These are phyloP conservation scores for Carapus acus DNA, from an alignment of 2,797 vertebrate species.

Conservation along the genomic window DNA sequence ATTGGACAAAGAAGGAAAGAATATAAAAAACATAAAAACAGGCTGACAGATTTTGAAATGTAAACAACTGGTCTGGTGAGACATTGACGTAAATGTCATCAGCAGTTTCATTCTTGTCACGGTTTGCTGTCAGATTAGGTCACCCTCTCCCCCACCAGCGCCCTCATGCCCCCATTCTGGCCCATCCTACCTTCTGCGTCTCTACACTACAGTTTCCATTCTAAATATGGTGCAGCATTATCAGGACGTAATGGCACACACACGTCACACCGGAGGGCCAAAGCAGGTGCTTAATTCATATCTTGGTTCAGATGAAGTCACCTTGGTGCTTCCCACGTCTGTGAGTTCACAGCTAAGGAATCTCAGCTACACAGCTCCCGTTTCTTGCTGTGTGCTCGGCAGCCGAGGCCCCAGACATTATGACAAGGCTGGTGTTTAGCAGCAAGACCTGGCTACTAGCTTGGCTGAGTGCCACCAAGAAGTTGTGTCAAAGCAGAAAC, in stretches of 20 bases:
- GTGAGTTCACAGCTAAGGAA: slow-evolving; percentile 52
- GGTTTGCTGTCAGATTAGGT: slow-evolving; percentile 15
- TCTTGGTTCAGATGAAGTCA: not conserved
- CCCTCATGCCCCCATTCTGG: not conserved
- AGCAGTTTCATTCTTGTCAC: slow-evolving; percentile 45
- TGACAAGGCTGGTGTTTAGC: slow-evolving; percentile 25
- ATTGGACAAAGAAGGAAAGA: too few species aligned
- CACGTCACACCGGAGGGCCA: slow-evolving; percentile 7
- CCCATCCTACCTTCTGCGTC: too few species aligned
- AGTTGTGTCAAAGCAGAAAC: not conserved
- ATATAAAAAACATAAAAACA: too few species aligned
- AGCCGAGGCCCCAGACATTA: slow-evolving; percentile 1
- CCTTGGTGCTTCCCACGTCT: slow-evolving; percentile 17
- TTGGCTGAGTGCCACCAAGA: not conserved
- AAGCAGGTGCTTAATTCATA: slow-evolving; percentile 35
- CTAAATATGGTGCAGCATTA: slow-evolving; percentile 54
- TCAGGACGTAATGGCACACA: not conserved
- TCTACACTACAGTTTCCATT: slow-evolving; percentile 49
- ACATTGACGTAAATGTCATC: slow-evolving; percentile 33
- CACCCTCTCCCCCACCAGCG: not conserved
- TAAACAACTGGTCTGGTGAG: too few species aligned
- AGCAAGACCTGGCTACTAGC: slow-evolving; percentile 6
- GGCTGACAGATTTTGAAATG: too few species aligned
- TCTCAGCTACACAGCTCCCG: slow-evolving; percentile 30
- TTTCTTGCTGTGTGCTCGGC: slow-evolving; percentile 38